Evolutionary conservation across 2,888 invertebrate genomes (phyloP).

Genomic region (Therioaphis trifolii): DNA sequence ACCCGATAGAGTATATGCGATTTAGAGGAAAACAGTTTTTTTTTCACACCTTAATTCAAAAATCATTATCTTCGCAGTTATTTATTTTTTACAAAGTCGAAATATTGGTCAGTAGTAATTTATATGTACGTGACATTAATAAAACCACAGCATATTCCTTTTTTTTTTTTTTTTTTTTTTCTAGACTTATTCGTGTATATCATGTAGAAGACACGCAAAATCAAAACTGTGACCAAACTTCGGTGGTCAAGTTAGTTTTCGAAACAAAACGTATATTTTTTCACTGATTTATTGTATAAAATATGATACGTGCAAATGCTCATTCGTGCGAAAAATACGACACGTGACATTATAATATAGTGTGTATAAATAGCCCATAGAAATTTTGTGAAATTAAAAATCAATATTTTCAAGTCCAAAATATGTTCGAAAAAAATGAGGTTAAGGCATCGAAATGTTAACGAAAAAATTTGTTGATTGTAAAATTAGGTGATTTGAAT

Average conservation of each 20-base stretch:
- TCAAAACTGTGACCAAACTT: slow-evolving; percentile 34
- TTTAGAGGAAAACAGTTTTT: no score
- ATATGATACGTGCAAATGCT: slow-evolving; percentile 21
- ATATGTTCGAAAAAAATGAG: neutral
- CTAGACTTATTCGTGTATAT: neutral
- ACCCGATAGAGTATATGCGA: no score
- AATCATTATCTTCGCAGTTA: no score
- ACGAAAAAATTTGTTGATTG: neutral
- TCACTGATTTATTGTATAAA: neutral
- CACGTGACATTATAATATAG: neutral
- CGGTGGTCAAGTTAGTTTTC: slow-evolving; percentile 31
- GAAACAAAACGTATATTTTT: neutral
- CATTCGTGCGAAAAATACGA: slow-evolving; percentile 30
- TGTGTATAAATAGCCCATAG: neutral
- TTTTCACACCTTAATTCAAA: no score
- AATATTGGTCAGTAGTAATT: slow-evolving; percentile 39
- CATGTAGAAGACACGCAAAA: neutral
- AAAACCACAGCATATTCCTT: neutral
- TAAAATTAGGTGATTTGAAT: no score
- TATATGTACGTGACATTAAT: slow-evolving; percentile 42
- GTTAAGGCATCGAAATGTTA: neutral
- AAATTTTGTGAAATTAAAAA: slow-evolving; percentile 20
- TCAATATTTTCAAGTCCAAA: neutral
- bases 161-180: neutral
- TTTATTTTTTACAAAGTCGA: neutral